These are phyloP conservation scores for Hydrolagus affinis DNA, from an alignment of 2,113 vertebrate genomes.

Conservation along the genomic window DNA sequence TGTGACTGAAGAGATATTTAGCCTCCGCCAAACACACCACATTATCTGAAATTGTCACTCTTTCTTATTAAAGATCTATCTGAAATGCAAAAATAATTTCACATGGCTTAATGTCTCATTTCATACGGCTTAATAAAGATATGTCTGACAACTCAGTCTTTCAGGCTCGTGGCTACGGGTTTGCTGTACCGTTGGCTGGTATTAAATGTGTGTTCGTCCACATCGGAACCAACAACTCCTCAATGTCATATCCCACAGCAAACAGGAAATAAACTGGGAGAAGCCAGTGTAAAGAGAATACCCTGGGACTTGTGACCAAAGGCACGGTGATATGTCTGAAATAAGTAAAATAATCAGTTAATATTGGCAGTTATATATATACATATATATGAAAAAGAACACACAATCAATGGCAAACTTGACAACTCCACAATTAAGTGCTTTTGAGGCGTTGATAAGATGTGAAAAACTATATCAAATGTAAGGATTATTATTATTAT, in stretches of 20 bases:
- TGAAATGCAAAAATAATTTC: too few relatives aligned
- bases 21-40: too few relatives aligned
- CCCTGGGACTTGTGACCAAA: slow-evolving; percentile 41
- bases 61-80: too few relatives aligned
- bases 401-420: too few relatives aligned
- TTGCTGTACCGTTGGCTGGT: neutral
- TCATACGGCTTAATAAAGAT: neutral
- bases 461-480: too few relatives aligned
- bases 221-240: slow-evolving; percentile 45
- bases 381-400: neutral
- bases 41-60: too few relatives aligned
- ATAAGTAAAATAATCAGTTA: neutral
- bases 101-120: neutral
- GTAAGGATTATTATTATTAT: too few relatives aligned
- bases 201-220: slow-evolving; percentile 30
- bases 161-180: neutral
- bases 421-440: neutral
- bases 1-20: too few relatives aligned
- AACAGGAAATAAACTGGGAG: slow-evolving; percentile 59
- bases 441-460: too few relatives aligned
- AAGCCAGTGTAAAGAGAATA: slow-evolving; percentile 53
- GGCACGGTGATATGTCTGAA: slow-evolving; percentile 47
- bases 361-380: neutral
- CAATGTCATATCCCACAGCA: slow-evolving; percentile 52
- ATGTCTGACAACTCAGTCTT: slow-evolving; percentile 35